phyloP scores from a whole-genome alignment of 2,797 vertebrate genomes.

The Threskiornis aethiopicus region DNA sequence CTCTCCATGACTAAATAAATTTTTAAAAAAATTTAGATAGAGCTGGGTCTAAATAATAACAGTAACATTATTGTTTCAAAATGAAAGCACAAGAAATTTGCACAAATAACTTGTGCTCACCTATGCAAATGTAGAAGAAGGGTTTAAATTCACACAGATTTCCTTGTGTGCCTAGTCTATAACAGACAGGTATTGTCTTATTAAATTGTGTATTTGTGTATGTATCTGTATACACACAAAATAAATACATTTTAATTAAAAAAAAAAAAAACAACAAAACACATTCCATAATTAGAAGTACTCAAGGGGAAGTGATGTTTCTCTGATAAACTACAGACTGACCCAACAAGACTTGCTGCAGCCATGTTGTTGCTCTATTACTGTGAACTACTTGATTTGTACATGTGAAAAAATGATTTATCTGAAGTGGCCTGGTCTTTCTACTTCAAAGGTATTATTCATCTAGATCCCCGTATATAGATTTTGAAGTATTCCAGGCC shows the following conservation, averaged over 20 bases:
- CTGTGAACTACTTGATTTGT: not conserved
- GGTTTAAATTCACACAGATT: not conserved
- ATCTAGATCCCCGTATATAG: not conserved
- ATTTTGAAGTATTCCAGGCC: not conserved
- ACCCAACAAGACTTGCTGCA: not conserved
- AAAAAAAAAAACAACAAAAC: too few relatives aligned
- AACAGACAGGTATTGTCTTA: fast-evolving
- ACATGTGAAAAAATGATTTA: not conserved
- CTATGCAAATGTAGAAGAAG: not conserved
- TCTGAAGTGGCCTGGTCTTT: not conserved
- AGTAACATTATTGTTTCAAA: not conserved
- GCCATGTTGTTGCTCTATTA: not conserved
- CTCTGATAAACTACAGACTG: not conserved
- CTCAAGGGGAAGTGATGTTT: not conserved
- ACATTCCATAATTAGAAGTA: not conserved
- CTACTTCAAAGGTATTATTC: not conserved
- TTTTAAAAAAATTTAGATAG: not conserved
- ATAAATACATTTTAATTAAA: not conserved
- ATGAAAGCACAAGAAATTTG: not conserved
- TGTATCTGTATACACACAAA: not conserved
- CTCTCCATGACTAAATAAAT: not conserved
- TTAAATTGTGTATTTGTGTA: not conserved
- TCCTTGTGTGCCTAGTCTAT: not conserved
- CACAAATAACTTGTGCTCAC: not conserved
- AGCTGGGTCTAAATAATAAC: not conserved